phyloP scores from a whole-genome alignment of 2,113 vertebrate species.

The Pelvicachromis taeniatus region DNA sequence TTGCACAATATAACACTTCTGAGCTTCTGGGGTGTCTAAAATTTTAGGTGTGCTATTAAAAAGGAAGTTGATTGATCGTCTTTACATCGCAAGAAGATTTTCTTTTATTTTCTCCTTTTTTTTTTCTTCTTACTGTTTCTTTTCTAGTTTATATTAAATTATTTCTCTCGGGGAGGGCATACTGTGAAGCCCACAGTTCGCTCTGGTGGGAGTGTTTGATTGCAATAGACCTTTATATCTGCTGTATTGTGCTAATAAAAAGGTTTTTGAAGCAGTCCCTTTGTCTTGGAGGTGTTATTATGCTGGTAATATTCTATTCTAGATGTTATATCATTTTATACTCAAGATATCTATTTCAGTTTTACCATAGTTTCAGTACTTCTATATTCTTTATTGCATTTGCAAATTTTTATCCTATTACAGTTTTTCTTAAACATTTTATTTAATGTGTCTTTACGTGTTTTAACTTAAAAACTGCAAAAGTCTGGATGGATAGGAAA shows the following conservation, averaged over 20 bases:
- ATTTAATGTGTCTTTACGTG: accelerated
- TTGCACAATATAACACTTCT: neutral
- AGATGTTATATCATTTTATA: too few species aligned
- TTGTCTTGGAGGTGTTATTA: neutral
- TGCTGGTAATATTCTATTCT: too few species aligned
- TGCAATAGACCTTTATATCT: slow-evolving; percentile 75
- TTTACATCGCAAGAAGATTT: neutral
- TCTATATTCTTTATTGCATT: too few species aligned
- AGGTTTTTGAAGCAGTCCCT: slow-evolving; percentile 19
- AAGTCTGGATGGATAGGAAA: neutral
- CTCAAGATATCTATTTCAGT: too few species aligned
- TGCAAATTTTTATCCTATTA: neutral
- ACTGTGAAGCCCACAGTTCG: slow-evolving; percentile 55
- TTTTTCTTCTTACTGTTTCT: neutral
- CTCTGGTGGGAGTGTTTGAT: slow-evolving; percentile 63
- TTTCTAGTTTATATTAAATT: slow-evolving; percentile 55
- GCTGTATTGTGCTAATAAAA: slow-evolving; percentile 76
- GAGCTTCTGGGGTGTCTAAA: neutral
- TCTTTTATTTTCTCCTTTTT: neutral
- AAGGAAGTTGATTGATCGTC: neutral
- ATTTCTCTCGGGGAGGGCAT: slow-evolving; percentile 51
- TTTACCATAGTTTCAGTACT: too few species aligned
- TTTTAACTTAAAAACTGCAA: neutral
- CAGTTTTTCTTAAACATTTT: neutral
- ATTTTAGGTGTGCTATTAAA: neutral